These are phyloP conservation scores for Eugnorisma glareosa DNA, from an alignment of 2,888 invertebrate species.

Conservation along the genomic window DNA sequence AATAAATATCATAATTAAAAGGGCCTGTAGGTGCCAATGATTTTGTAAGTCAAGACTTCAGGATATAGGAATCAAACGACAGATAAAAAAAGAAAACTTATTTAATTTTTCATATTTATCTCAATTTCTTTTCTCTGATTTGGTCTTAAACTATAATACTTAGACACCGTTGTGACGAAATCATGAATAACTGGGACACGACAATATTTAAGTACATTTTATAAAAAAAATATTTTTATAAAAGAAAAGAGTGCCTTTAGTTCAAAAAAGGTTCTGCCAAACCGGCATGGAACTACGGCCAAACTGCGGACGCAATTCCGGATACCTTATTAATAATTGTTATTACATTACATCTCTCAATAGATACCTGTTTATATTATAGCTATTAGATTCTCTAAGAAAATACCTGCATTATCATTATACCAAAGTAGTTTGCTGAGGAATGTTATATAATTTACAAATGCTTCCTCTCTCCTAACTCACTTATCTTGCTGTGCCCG, in stretches of 20 bases:
- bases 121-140: constrained; percentile 52
- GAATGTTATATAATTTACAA: too few relatives aligned
- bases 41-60: neutral
- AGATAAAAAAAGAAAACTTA: constrained; percentile 35
- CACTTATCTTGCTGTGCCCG: too few relatives aligned
- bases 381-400: too few relatives aligned
- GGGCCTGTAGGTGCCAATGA: neutral
- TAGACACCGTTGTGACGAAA: constrained; percentile 69
- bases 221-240: constrained; percentile 34
- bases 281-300: neutral
- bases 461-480: too few relatives aligned
- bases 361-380: too few relatives aligned
- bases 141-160: constrained; percentile 75
- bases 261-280: neutral
- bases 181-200: constrained; percentile 60
- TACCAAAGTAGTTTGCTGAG: too few relatives aligned
- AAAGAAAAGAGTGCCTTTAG: constrained; percentile 21
- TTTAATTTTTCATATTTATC: constrained; percentile 33
- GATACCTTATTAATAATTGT: too few relatives aligned
- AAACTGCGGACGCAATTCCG: neutral
- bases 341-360: too few relatives aligned
- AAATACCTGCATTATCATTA: too few relatives aligned
- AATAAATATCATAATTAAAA: neutral
- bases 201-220: constrained; percentile 68
- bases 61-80: constrained; percentile 39